Base-by-base conservation (phyloP, 2,888 invertebrate species). In the Scaptomyza reducta region DNA sequence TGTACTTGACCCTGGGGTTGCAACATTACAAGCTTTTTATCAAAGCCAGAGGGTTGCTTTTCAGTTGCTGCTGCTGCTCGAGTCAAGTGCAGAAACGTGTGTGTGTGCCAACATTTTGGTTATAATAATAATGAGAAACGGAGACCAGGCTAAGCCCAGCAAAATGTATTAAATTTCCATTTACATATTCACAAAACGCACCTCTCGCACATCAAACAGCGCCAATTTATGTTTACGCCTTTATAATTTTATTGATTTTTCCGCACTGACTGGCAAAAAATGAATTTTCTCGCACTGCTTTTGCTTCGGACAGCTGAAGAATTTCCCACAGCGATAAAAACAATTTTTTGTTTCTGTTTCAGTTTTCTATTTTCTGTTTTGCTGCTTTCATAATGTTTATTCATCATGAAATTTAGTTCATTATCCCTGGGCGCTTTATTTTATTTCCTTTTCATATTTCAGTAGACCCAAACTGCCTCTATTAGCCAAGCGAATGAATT, bases 61-160 rank as follows among this genome's bases (percentile, higher is more conserved):
- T 54, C 54, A 9, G 57, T 49, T 49, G 59, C 60, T 45, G 62
- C 72, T 68, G 74, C 72, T 68, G 74, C 77, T 69, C 86, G 71
- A 88, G 89, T 87, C 89, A 89, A 90, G 90, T 84, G 83, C 79
- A 68, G 79, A 87, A 90, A 84, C 89, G 89, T 89, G 89, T 73
- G 72, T 49, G 35, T 70, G 22, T 22, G 22, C 22, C 22, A 0
- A 22, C 22, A 22, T 22, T 22, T 22, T 75, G 76, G 76, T 69
- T 76, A 64, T 57, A 69, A 70, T 71, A 86, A 70, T 71, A 86
- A 72, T 50, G 58, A 63, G 41, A 51, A 22, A 35, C 46, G 41
- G 31, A 16, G 38, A 18, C 18, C 66, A 13, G 63, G 41, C 49
- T 47, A 35, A 53, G 42, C 54, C 56, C 69, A 51, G 18, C 6